phyloP scores from a whole-genome alignment of 2,113 vertebrate species.

The Cyprinodon tularosa region DNA sequence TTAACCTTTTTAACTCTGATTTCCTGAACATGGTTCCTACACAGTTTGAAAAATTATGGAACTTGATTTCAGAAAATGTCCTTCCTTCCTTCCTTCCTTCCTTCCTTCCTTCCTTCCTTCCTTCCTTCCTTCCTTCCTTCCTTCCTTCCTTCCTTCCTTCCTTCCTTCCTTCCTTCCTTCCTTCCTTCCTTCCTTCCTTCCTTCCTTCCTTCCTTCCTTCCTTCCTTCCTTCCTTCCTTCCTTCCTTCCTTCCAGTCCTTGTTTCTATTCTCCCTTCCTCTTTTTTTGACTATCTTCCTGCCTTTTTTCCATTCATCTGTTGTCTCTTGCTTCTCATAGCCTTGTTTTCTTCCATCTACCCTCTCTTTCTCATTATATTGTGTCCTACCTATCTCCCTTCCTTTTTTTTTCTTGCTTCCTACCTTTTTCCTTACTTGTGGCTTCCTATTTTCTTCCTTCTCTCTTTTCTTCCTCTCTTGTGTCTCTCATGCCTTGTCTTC shows the following conservation, averaged over 20 bases:
- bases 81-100: no score
- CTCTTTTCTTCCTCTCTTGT: no score
- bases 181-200: not conserved
- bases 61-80: no score
- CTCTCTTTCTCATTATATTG: not conserved
- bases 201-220: no score
- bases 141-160: not conserved
- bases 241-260: not conserved
- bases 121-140: not conserved
- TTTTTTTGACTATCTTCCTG: not conserved
- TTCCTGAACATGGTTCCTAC: no score
- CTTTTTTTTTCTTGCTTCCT: no score
- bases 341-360: not conserved
- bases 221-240: not conserved
- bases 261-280: not conserved
- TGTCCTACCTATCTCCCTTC: not conserved
- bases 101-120: no score
- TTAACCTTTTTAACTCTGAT: no score
- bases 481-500: not conserved
- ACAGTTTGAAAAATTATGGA: no score
- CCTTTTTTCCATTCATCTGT: not conserved
- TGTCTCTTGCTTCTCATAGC: not conserved
- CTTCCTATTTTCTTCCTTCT: no score
- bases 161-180: not conserved
- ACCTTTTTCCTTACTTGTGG: no score